Evolutionary conservation across 2,888 invertebrate species (phyloP), one percentile per base, ranked within the genome.

Genomic region (Cyclophora punctaria): DNA sequence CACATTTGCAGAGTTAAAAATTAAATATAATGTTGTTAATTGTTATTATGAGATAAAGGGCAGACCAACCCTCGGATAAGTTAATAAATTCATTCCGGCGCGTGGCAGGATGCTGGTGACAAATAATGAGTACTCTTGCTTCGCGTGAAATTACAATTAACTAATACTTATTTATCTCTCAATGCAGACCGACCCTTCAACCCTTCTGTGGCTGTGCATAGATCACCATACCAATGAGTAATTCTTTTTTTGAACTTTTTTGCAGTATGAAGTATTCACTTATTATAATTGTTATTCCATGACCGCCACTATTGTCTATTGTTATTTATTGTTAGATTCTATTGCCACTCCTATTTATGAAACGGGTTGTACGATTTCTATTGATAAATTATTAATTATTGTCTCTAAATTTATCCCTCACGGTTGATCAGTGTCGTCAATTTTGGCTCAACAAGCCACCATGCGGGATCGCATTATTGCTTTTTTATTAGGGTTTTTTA

Each of bases 71-170:
- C 82, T 65, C 73, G n/a, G 75, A 80, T 79, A 78, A 79, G 74
- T 78, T 77, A 86, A 86, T 87, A 84, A 84, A 85, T 84, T 80
- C 72, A 66, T 61, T 53, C 67, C 63, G 71, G 74, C 85, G 83
- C 86, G 87, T 86, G 83, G 70, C 86, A 81, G 87, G 88, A 87
- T 86, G 87, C 87, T 87, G 87, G 80, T 81, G 88, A 88, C 88
- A 88, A 88, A 88, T 87, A 75, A 81, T 69, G 69, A 74, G 75
- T 75, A 63, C 67, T 60, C 53, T 57, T 20, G 69, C 58, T 65
- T 64, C 68, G 80, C 85, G 84, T 88, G 80, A 88, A 87, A 88
- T 87, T 84, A 82, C 76, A 79, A 85, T 85, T 84, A 20, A 20
- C 20, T 20, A 20, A 20, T 20, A 85, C 80, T 75, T 83, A 78